These are phyloP conservation scores for Coilia nasus DNA, from an alignment of 2,797 vertebrate species.

Conservation along the genomic window DNA sequence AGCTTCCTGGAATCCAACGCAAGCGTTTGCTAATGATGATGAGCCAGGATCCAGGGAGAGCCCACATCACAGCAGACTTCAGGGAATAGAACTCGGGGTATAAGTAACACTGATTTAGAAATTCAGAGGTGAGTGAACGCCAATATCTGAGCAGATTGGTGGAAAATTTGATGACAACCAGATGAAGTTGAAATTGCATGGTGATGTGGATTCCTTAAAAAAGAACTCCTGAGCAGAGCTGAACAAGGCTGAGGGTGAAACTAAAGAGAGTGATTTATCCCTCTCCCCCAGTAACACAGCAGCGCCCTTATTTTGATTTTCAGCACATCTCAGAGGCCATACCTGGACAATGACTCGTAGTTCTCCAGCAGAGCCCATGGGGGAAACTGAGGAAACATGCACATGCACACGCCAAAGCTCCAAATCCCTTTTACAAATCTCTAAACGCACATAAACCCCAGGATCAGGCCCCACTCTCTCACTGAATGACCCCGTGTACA, in stretches of 20 bases:
- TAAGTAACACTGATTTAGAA: conserved; percentile 6
- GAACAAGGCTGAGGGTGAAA: background rate
- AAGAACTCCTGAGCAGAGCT: background rate
- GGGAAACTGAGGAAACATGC: conserved; percentile 29
- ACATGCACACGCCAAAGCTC: conserved; percentile 69
- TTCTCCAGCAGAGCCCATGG: background rate
- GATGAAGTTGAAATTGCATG: conserved; percentile 10
- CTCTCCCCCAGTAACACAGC: background rate
- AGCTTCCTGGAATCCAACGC: background rate
- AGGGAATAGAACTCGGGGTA: background rate
- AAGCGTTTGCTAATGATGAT: background rate
- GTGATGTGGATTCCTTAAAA: background rate
- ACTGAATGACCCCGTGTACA: conserved; percentile 61
- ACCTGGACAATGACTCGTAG: conserved; percentile 53
- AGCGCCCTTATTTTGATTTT: background rate
- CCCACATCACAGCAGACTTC: background rate
- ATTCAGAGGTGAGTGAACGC: conserved; percentile 10
- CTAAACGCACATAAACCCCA: conserved; percentile 70
- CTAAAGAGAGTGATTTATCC: conserved; percentile 2
- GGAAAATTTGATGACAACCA: conserved; percentile 32
- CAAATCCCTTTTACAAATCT: conserved; percentile 77
- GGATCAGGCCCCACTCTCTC: conserved; percentile 74
- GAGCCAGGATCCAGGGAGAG: background rate
- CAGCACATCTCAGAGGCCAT: conserved; percentile 5
- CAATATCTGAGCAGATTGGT: conserved; percentile 16